phyloP scores from a whole-genome alignment of 2,113 vertebrate species.

The Martes martes region DNA sequence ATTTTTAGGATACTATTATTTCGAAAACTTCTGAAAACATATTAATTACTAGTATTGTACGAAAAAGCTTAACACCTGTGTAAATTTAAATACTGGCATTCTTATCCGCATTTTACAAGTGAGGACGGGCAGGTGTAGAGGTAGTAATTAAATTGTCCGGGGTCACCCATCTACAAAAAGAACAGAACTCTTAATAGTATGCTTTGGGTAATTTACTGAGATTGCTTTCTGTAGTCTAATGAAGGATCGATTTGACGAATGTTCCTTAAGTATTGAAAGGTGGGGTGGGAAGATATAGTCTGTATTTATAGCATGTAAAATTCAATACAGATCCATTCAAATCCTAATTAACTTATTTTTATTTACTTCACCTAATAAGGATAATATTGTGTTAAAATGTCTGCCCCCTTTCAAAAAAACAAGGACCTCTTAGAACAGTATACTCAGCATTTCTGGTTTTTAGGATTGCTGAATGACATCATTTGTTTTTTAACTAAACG shows the following conservation, averaged over 20 bases:
- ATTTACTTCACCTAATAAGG: neutral
- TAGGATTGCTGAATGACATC: neutral
- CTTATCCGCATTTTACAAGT: neutral
- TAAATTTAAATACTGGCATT: neutral
- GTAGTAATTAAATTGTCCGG: neutral
- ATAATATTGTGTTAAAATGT: neutral
- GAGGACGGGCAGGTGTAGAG: neutral
- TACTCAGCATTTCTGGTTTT: neutral
- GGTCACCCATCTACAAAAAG: neutral
- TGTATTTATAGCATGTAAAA: neutral
- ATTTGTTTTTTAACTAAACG: neutral
- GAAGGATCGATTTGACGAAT: neutral
- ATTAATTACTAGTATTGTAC: neutral
- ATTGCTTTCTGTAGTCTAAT: neutral
- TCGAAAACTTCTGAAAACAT: neutral
- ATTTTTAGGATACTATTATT: neutral
- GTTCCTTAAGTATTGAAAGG: neutral
- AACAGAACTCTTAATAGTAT: neutral
- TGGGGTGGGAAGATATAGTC: neutral
- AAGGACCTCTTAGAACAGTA: neutral
- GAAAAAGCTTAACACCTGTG: neutral
- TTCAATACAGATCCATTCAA: neutral
- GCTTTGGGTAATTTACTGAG: neutral
- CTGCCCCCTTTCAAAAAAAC: neutral
- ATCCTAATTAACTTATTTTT: constrained; percentile 15